Percentiles rank a stretch among this genome's conserved stretches.
Evolutionary conservation across 1,140 invertebrate genomes (phyloP).

Genomic region (Pantala flavescens): DNA sequence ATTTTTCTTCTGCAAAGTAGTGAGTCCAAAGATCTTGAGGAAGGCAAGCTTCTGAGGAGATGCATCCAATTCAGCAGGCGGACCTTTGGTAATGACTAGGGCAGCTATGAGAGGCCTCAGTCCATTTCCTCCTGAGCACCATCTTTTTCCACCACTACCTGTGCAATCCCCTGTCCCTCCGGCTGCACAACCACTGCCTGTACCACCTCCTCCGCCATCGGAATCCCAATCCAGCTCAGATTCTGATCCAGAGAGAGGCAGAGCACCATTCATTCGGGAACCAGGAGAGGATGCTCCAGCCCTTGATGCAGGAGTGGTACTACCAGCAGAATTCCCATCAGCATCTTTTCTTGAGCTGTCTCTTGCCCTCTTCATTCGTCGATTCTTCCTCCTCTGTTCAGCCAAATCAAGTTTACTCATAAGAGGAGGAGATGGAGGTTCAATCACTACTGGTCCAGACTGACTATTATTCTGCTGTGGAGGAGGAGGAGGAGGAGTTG

Average conservation of each 20-base stretch:
- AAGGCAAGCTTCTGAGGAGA: slow-evolving; percentile 36
- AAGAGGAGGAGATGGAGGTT: not conserved
- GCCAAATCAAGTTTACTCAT: slow-evolving; percentile 32
- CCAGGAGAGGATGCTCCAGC: not conserved
- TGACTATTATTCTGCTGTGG: not conserved
- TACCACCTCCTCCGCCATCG: slow-evolving; percentile 32
- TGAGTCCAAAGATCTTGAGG: slow-evolving; percentile 38
- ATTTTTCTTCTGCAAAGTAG: slow-evolving; percentile 35
- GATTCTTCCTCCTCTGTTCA: slow-evolving; percentile 33
- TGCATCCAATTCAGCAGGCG: slow-evolving; percentile 36
- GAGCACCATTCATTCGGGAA: slow-evolving; percentile 6
- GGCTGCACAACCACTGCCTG: not conserved
- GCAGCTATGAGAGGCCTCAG: slow-evolving; percentile 22
- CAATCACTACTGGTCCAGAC: slow-evolving; percentile 8
- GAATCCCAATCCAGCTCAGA: slow-evolving; percentile 30
- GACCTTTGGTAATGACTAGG: slow-evolving; percentile 36
- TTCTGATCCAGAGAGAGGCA: slow-evolving; percentile 8
- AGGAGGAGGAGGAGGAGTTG: not conserved
- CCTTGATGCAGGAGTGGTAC: not conserved
- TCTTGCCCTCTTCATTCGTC: slow-evolving; percentile 27
- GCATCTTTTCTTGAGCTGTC: not conserved
- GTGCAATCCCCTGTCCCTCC: not conserved
- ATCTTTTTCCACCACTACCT: not conserved
- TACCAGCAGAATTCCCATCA: slow-evolving; percentile 24
- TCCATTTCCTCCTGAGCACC: not conserved